Percentiles rank a stretch among this genome's conserved stretches.
These are phyloP conservation scores for Aproaerema taeniolella DNA, from an alignment of 2,888 invertebrate species.

Conservation along the genomic window DNA sequence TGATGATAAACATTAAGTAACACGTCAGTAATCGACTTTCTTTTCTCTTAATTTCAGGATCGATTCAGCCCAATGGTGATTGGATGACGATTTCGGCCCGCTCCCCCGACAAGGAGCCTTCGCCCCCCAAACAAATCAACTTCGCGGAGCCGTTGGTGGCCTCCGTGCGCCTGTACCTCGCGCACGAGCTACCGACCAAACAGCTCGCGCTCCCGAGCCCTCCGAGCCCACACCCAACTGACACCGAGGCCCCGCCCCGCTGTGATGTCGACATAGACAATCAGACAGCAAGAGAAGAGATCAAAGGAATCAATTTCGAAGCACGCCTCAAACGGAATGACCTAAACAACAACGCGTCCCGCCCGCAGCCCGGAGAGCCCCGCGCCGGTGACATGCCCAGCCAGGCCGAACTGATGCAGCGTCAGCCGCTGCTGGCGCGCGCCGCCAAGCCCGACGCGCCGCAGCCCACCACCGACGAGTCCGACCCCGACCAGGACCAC, in stretches of 20 bases:
- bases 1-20: no score
- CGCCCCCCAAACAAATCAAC: conserved; percentile 59
- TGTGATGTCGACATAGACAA: conserved; percentile 65
- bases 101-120: conserved; percentile 58
- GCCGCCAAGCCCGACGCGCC: conserved; percentile 54
- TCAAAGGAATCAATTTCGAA: conserved; percentile 68
- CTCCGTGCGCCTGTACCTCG: conserved; percentile 68
- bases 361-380: conserved; percentile 28
- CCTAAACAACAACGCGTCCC: conserved; percentile 70
- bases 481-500: conserved; percentile 65
- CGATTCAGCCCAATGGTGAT: conserved; percentile 66
- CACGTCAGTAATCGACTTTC: no score
- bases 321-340: conserved; percentile 65
- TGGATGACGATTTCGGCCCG: conserved; percentile 74
- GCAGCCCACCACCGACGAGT: conserved; percentile 60
- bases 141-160: conserved; percentile 67
- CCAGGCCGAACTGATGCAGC: conserved; percentile 72
- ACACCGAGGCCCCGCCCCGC: conserved; percentile 28
- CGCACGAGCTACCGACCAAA: conserved; percentile 59
- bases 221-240: conserved; percentile 23
- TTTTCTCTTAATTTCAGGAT: conserved; percentile 66
- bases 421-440: conserved; percentile 70
- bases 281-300: conserved; percentile 60
- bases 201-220: conserved; percentile 40
- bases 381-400: conserved; percentile 55